A percentile compares a stretch with the other conserved stretches of the same genome.
These are phyloP conservation scores for Liparis tanakae DNA, from an alignment of 2,797 vertebrate species.

Conservation along the genomic window DNA sequence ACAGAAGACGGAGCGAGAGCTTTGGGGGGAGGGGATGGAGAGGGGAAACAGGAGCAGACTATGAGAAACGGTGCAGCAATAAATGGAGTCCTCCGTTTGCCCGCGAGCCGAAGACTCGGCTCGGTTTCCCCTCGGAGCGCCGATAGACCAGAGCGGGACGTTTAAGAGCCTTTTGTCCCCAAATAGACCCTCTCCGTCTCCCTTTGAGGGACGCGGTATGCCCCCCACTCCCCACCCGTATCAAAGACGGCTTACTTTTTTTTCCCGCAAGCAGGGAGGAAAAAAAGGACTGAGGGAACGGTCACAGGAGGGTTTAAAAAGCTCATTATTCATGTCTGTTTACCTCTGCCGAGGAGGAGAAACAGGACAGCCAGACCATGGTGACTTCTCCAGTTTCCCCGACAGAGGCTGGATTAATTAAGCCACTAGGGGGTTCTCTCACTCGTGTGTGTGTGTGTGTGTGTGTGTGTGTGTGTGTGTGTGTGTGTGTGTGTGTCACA, in stretches of 20 bases:
- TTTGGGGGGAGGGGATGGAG: slow-evolving; percentile 44
- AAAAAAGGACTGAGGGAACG: slow-evolving; percentile 50
- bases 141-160: slow-evolving; percentile 44
- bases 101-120: slow-evolving; percentile 15
- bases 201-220: slow-evolving; percentile 62
- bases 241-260: slow-evolving; percentile 71
- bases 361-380: slow-evolving; percentile 53
- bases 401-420: slow-evolving; percentile 77
- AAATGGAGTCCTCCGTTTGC: slow-evolving; percentile 40
- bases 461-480: slow-evolving; percentile 21
- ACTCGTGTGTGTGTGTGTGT: slow-evolving; percentile 16
- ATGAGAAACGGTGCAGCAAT: slow-evolving; percentile 24
- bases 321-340: slow-evolving; percentile 76
- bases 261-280: slow-evolving; percentile 61
- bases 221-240: slow-evolving; percentile 34
- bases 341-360: slow-evolving; percentile 61
- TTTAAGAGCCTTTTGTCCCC: slow-evolving; percentile 69
- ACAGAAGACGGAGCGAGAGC: slow-evolving; percentile 33
- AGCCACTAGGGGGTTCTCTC: slow-evolving; percentile 73
- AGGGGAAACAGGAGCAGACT: slow-evolving; percentile 34
- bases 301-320: slow-evolving; percentile 69
- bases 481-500: background rate
- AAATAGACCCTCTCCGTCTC: slow-evolving; percentile 58
- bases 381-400: slow-evolving; percentile 74
- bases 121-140: slow-evolving; percentile 30